Percentiles rank a stretch among this genome's conserved stretches.
These are phyloP conservation scores for Sipha flava DNA, from an alignment of 1,140 invertebrate species.

Conservation along the genomic window DNA sequence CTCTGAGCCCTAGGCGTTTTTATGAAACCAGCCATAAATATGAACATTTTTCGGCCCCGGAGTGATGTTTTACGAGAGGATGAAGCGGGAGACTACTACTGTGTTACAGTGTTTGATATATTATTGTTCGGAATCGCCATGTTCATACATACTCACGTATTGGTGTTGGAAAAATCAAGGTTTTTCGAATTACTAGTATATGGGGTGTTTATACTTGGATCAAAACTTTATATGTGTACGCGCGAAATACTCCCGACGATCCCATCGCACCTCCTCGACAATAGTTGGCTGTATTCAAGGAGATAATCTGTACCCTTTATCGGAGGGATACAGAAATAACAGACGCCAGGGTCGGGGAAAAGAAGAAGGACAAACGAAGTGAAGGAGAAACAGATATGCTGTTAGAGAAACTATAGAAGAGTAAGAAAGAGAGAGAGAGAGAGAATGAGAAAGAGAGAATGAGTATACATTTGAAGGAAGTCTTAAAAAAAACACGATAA, in stretches of 20 bases:
- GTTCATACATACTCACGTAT: neutral
- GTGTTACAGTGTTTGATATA: neutral
- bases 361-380: neutral
- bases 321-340: neutral
- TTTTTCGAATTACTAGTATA: neutral
- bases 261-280: neutral
- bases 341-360: neutral
- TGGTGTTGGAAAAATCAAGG: neutral
- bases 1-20: neutral
- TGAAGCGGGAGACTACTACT: neutral
- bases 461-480: neutral
- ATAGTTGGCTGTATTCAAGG: neutral
- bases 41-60: neutral
- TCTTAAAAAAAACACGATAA: slow-evolving; percentile 13
- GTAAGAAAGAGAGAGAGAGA: neutral
- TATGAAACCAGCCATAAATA: slow-evolving; percentile 16
- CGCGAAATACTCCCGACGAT: neutral
- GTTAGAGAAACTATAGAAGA: no score
- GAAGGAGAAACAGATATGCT: neutral
- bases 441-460: neutral
- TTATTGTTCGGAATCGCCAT: neutral
- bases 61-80: neutral
- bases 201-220: neutral
- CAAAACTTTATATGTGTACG: neutral
- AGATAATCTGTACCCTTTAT: neutral